These are phyloP conservation scores for Larimichthys crocea DNA, from an alignment of 2,113 vertebrate genomes.

Conservation along the genomic window DNA sequence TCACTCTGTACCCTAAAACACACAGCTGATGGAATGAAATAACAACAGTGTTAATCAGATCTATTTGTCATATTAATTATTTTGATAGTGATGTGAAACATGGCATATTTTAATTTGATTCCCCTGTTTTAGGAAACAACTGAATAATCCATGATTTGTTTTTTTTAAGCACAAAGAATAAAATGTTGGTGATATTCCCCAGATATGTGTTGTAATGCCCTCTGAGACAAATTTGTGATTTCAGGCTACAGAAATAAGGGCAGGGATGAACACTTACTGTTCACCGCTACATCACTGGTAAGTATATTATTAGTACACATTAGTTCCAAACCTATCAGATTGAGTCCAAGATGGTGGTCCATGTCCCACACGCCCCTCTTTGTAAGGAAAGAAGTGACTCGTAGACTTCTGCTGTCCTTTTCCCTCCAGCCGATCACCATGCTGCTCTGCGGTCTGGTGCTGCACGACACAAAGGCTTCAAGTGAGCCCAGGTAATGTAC, in stretches of 20 bases:
- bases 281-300: not conserved
- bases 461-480: slow-evolving; percentile 86
- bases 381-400: slow-evolving; percentile 76
- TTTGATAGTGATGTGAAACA: not conserved
- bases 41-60: not conserved
- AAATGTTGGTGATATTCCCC: not conserved
- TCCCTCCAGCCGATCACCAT: slow-evolving; percentile 85
- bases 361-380: slow-evolving; percentile 84
- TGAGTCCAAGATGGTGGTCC: slow-evolving; percentile 84
- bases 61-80: not conserved
- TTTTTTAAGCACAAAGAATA: not conserved
- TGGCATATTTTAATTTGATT: not conserved
- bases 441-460: slow-evolving; percentile 77
- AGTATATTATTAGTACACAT: not conserved
- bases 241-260: not conserved
- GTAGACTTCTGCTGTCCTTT: slow-evolving; percentile 75
- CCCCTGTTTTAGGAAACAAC: not conserved
- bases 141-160: not conserved
- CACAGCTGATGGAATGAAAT: too few species aligned
- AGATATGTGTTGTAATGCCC: not conserved
- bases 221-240: not conserved
- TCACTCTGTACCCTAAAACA: too few species aligned
- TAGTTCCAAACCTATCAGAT: slow-evolving; percentile 85
- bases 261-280: not conserved
- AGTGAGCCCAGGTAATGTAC: slow-evolving; percentile 82